A percentile compares a stretch with the other conserved stretches of the same genome.
Conservation (phyloP, 2,113 vertebrate genomes). For the Rhabdornis inornatus region DNA sequence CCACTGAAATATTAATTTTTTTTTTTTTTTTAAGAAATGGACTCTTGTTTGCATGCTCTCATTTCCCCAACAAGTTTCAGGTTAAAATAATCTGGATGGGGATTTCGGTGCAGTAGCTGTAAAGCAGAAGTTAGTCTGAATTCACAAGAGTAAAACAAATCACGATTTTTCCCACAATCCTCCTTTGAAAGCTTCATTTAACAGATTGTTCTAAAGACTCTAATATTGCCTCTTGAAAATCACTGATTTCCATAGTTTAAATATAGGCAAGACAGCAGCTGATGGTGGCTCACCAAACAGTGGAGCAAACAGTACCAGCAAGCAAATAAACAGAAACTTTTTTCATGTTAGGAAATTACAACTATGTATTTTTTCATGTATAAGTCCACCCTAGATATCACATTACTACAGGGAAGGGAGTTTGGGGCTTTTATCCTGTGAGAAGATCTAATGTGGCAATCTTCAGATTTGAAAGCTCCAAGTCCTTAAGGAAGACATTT, state of each 20-base stretch:
- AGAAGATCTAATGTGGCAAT: background rate
- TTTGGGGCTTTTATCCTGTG: background rate
- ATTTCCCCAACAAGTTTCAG: background rate
- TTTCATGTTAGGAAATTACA: background rate
- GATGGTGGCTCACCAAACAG: background rate
- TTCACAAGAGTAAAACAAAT: background rate
- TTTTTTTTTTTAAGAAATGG: background rate
- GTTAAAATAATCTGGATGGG: background rate
- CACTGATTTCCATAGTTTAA: background rate
- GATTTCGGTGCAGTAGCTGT: background rate
- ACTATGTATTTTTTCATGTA: background rate
- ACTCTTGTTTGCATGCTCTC: background rate
- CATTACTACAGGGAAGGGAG: background rate
- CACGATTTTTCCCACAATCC: background rate
- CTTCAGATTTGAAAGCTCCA: background rate
- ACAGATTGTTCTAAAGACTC: background rate
- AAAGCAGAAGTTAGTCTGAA: background rate
- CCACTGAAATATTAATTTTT: background rate
- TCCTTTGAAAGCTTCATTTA: background rate
- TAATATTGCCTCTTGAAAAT: background rate
- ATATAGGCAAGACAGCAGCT: background rate
- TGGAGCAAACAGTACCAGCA: background rate
- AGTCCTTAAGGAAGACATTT: slow-evolving; percentile 36
- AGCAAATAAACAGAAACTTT: background rate
- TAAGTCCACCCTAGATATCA: background rate